Conservation (phyloP, 2,113 vertebrate species). For the Spermophilus dauricus region DNA sequence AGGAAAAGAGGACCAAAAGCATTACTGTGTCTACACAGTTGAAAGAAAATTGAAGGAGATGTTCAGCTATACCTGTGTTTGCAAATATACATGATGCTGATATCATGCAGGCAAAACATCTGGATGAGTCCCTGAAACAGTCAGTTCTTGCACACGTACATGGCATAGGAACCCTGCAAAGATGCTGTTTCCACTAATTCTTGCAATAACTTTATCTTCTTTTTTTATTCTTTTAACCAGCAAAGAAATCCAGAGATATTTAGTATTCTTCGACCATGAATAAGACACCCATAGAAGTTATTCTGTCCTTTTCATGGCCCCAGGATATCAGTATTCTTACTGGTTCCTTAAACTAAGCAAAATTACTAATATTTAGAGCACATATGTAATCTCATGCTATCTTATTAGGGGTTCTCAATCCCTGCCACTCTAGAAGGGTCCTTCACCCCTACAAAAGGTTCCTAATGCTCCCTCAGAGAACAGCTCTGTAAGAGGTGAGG, state of each 20-base stretch:
- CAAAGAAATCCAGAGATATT: background rate
- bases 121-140: background rate
- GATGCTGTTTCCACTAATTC: background rate
- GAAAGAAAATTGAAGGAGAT: background rate
- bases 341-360: background rate
- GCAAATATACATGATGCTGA: background rate
- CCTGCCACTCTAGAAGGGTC: background rate
- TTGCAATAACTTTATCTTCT: background rate
- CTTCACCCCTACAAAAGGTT: background rate
- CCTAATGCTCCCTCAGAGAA: background rate
- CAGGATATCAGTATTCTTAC: background rate
- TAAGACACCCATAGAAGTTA: background rate
- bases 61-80: background rate
- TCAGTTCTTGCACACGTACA: background rate
- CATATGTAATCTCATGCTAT: background rate
- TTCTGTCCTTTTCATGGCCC: background rate
- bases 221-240: background rate
- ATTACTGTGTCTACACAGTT: no score
- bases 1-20: background rate
- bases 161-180: background rate
- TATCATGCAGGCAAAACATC: background rate
- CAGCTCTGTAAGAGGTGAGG: background rate
- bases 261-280: background rate
- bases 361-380: background rate
- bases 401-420: background rate